These are phyloP conservation scores for Drosophila trapezifrons DNA, from an alignment of 1,140 invertebrate genomes.

Conservation along the genomic window DNA sequence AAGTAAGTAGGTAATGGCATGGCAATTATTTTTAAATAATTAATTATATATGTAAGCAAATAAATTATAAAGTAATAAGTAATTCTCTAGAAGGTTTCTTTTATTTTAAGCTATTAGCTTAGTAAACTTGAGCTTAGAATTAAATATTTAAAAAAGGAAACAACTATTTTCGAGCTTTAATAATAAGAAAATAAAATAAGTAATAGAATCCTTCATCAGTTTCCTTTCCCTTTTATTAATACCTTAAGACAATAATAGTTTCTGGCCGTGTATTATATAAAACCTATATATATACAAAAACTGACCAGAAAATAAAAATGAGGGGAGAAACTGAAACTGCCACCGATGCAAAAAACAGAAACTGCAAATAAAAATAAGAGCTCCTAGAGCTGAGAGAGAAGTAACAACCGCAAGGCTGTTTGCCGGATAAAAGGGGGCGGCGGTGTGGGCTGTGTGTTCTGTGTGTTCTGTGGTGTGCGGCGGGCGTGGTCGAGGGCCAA, in stretches of 20 bases:
- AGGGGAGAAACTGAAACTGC: slow-evolving; percentile 41
- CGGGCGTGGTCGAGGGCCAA: slow-evolving; percentile 38
- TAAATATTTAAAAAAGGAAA: too few relatives aligned
- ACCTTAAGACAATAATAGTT: too few relatives aligned
- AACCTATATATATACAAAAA: slow-evolving; percentile 45
- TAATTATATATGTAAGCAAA: too few relatives aligned
- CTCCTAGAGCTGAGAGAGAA: slow-evolving; percentile 31
- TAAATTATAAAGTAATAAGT: neutral
- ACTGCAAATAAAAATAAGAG: slow-evolving; percentile 76
- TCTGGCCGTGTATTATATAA: slow-evolving; percentile 41
- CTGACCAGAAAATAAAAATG: slow-evolving; percentile 55
- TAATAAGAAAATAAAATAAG: too few relatives aligned
- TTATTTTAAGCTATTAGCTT: too few relatives aligned
- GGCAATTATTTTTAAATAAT: neutral
- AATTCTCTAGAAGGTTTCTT: too few relatives aligned
- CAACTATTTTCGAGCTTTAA: too few relatives aligned
- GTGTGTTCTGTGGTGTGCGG: neutral
- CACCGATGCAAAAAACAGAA: slow-evolving; percentile 73
- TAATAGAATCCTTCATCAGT: too few relatives aligned
- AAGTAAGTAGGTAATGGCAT: too few relatives aligned
- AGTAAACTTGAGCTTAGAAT: too few relatives aligned
- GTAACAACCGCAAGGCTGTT: slow-evolving; percentile 42
- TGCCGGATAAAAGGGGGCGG: slow-evolving; percentile 18
- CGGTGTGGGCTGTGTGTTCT: neutral
- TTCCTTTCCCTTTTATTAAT: too few relatives aligned